phyloP scores from a whole-genome alignment of 2,888 invertebrate genomes.

The Uropetala carovei region DNA sequence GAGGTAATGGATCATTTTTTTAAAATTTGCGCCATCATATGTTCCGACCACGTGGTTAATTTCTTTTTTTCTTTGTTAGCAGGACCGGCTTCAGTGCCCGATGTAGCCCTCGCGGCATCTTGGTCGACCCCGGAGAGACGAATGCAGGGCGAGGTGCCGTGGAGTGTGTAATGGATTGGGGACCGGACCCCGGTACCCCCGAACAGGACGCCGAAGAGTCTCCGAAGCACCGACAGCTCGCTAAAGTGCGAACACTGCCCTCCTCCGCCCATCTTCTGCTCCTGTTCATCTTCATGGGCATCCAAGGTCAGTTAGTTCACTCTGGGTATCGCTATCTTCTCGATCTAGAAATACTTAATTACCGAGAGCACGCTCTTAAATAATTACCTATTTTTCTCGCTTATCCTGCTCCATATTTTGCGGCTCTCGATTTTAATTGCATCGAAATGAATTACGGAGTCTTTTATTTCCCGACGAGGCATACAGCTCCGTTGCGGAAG shows the following conservation, averaged over 20 bases:
- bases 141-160: conserved; percentile 32
- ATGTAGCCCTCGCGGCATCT: conserved; percentile 26
- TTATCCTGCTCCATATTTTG: no score
- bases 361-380: no score
- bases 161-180: conserved; percentile 55
- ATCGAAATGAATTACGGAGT: no score
- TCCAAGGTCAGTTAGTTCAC: background rate
- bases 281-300: background rate
- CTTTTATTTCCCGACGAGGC: no score
- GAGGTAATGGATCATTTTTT: no score
- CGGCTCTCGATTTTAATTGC: no score
- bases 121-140: conserved; percentile 7
- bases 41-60: background rate
- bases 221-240: background rate
- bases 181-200: conserved; percentile 55
- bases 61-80: background rate
- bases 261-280: background rate
- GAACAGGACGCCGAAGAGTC: background rate
- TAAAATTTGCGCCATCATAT: no score
- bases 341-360: no score
- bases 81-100: conserved; percentile 21
- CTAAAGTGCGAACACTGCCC: background rate
- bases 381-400: no score
- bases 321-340: no score
- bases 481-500: no score